Base-by-base conservation (phyloP, 2,797 vertebrate genomes). In the Malacoctenus gilli region DNA sequence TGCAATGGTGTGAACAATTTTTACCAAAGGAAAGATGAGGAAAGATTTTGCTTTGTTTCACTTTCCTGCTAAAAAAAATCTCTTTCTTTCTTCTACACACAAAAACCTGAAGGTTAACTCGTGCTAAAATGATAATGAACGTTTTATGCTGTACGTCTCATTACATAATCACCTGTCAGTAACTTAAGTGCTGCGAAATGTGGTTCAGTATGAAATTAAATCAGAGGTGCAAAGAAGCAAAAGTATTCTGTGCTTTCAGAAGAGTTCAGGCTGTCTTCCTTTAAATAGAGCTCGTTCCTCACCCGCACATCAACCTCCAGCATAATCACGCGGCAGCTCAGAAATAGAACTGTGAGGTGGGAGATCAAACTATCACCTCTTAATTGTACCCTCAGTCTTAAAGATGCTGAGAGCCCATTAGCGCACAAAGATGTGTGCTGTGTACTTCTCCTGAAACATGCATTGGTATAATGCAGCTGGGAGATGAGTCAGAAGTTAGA, bases 311-410 rank as follows among this genome's bases (percentile, higher is more conserved):
- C 83, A 84, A 75, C 82, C 77, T 85, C 80, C 59, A 58, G 77
- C 79, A 87, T 69, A 82, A 89, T 89, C 87, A 89, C 75, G 47
- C 79, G 18, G 73, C 73, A 60, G 82, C 69, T 84, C 83, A 68
- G 84, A 88, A 91, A 90, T 90, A 91, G 88, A 86, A 80, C 75
- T 71, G 83, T 42, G 76, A 90, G 87, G 90, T 89, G 90, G 85
- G 85, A 89, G 87, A 89, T 85, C 87, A 88, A 87, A 87, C 86
- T 88, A 84, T 87, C 89, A 89, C 89, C 89, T 90, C 89, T 86
- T 90, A 90, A 89, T 90, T 89, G 85, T 89, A 87, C 83, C 85
- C 81, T 8, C 75, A 86, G 83, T 87, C 85, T 88, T 85, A 88
- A 85, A 87, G 88, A 88, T 78, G 82, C 85, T 78, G 87, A 82